phyloP scores from a whole-genome alignment of 2,888 invertebrate genomes.

The Lottia scabra region DNA sequence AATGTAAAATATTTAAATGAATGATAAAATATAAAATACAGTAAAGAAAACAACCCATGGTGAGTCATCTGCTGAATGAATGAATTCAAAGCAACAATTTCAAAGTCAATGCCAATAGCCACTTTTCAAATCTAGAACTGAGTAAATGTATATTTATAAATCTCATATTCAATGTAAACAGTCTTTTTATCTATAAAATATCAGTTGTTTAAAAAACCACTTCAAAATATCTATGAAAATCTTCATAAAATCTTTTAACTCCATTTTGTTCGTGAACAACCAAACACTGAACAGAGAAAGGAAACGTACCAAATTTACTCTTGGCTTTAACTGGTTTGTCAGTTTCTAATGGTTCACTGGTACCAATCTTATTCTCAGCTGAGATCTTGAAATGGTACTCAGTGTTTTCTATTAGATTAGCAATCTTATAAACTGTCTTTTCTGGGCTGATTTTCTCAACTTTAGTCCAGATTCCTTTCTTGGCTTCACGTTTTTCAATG shows the following conservation, averaged over 20 bases:
- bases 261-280: too few relatives aligned
- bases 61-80: too few relatives aligned
- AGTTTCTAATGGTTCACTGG: conserved; percentile 69
- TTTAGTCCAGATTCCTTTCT: conserved; percentile 25
- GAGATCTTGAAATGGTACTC: conserved; percentile 60
- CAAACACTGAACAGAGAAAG: too few relatives aligned
- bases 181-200: too few relatives aligned
- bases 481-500: conserved; percentile 48
- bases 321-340: conserved; percentile 41
- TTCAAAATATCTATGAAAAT: background rate
- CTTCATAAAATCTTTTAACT: background rate
- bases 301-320: conserved; percentile 53
- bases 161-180: too few relatives aligned
- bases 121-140: background rate
- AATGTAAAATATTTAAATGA: too few relatives aligned
- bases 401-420: conserved; percentile 46
- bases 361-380: conserved; percentile 51
- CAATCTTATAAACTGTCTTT: conserved; percentile 26
- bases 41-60: too few relatives aligned
- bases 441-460: conserved; percentile 16
- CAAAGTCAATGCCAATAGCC: too few relatives aligned
- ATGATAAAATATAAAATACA: too few relatives aligned
- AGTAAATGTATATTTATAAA: too few relatives aligned
- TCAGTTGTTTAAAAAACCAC: too few relatives aligned
- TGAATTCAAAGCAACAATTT: too few relatives aligned